Evolutionary conservation across 2,113 vertebrate species (phyloP).

Genomic region (Ranitomeya variabilis): DNA sequence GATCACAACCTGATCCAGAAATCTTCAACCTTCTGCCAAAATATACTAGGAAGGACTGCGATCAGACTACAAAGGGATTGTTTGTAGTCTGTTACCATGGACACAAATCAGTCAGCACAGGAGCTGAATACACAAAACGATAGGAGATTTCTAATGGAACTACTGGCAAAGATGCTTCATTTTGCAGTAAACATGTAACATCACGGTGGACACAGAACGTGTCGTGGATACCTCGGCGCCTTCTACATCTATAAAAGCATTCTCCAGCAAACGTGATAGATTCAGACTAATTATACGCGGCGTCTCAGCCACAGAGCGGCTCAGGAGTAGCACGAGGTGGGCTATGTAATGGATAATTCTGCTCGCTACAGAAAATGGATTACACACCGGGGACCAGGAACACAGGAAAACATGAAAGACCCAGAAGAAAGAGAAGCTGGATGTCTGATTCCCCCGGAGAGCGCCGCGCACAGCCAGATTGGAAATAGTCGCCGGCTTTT

Average conservation of each 20-base stretch:
- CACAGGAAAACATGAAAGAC: slow-evolving; percentile 36
- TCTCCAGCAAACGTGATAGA: slow-evolving; percentile 4
- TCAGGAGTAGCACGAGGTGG: not conserved
- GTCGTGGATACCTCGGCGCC: not conserved
- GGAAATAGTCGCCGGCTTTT: not conserved
- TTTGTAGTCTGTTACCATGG: not conserved
- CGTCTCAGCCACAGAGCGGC: not conserved
- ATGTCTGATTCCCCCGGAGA: slow-evolving; percentile 18
- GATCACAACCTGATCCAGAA: too few species aligned
- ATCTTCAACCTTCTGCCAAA: too few species aligned
- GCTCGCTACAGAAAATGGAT: not conserved
- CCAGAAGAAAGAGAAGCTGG: slow-evolving; percentile 12
- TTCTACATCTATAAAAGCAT: slow-evolving; percentile 4
- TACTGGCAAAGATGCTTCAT: not conserved
- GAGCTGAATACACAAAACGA: not conserved
- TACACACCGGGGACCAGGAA: slow-evolving; percentile 15
- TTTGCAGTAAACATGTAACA: not conserved
- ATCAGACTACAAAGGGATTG: not conserved
- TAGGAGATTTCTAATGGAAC: not conserved
- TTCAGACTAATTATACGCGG: slow-evolving; percentile 14
- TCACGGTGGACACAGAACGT: too few species aligned
- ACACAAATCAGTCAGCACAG: not conserved
- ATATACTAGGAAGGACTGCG: not conserved
- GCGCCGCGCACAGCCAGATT: not conserved
- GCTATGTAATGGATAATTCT: not conserved